Conservation (phyloP, 2,888 invertebrate genomes). For the Sialis lutaria region DNA sequence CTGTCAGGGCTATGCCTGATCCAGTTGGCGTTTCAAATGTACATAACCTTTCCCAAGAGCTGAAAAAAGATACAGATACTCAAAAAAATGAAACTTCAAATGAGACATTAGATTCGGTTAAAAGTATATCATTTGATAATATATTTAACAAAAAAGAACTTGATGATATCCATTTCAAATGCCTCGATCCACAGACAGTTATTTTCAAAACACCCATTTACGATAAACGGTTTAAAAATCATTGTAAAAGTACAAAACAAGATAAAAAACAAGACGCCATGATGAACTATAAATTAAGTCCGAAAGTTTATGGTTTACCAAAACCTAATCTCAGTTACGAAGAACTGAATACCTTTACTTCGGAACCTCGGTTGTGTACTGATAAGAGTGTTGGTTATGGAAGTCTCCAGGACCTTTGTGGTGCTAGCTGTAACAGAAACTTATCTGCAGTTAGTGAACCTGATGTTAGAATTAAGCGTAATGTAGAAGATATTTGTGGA, state of each 20-base stretch:
- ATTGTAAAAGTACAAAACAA: too few species aligned
- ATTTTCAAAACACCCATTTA: slow-evolving; percentile 21
- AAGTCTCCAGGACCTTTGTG: slow-evolving; percentile 45
- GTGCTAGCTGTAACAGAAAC: slow-evolving; percentile 14
- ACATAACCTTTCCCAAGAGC: too few species aligned
- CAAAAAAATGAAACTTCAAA: too few species aligned
- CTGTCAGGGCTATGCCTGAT: too few species aligned
- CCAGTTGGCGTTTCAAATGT: too few species aligned
- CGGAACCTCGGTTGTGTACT: slow-evolving; percentile 14
- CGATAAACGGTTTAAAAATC: too few species aligned
- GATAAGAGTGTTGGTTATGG: slow-evolving; percentile 29
- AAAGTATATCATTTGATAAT: slow-evolving; percentile 4
- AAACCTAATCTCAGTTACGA: slow-evolving; percentile 23
- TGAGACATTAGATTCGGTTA: too few species aligned
- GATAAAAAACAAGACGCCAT: too few species aligned
- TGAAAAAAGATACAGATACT: too few species aligned
- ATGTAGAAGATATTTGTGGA: not conserved
- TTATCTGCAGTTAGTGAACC: slow-evolving; percentile 42
- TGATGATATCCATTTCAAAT: too few species aligned
- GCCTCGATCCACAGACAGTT: slow-evolving; percentile 8
- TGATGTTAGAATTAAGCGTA: slow-evolving; percentile 28
- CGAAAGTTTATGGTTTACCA: slow-evolving; percentile 42
- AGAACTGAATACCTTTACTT: slow-evolving; percentile 18
- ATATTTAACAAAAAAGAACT: not conserved
- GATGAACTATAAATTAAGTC: slow-evolving; percentile 18